These are phyloP conservation scores for Micropoecilia bifurca DNA, from an alignment of 2,797 vertebrate genomes.

Conservation along the genomic window DNA sequence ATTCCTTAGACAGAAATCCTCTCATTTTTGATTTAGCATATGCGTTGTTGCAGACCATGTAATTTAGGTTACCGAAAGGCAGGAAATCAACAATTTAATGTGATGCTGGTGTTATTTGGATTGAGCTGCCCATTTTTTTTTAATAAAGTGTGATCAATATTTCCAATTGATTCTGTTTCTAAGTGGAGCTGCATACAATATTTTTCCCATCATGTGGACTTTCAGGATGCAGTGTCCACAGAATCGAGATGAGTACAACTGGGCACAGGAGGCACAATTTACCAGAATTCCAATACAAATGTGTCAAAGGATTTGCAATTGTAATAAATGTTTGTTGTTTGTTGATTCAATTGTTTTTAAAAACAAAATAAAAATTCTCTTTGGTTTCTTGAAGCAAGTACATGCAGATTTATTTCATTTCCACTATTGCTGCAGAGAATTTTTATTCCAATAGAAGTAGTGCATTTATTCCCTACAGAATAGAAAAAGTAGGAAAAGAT, in stretches of 20 bases:
- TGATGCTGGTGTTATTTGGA: conserved; percentile 25
- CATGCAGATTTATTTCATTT: conserved; percentile 59
- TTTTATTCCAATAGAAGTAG: conserved; percentile 21
- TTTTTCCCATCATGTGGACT: conserved; percentile 42
- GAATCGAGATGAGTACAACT: conserved; percentile 45
- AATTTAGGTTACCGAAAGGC: conserved; percentile 19
- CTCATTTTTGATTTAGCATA: not conserved
- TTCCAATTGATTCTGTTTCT: conserved; percentile 24
- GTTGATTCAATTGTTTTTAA: conserved; percentile 2
- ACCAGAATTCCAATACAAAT: conserved; percentile 21
- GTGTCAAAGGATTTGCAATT: conserved; percentile 46
- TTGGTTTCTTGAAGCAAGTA: conserved; percentile 54
- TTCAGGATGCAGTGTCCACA: conserved; percentile 57
- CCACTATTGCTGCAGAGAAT: conserved; percentile 49
- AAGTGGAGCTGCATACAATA: conserved; percentile 15
- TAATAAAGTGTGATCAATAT: not conserved
- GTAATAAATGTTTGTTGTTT: not conserved
- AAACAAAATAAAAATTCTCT: conserved; percentile 63
- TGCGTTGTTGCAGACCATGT: not conserved
- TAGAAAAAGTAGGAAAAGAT: conserved; percentile 50
- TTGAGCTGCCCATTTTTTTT: not conserved
- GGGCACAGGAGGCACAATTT: conserved; percentile 40
- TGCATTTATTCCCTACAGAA: conserved; percentile 26
- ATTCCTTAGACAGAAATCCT: not conserved
- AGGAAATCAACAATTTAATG: conserved; percentile 6